These are phyloP conservation scores for Oryzias woworae DNA, from an alignment of 2,113 vertebrate genomes.

Conservation along the genomic window DNA sequence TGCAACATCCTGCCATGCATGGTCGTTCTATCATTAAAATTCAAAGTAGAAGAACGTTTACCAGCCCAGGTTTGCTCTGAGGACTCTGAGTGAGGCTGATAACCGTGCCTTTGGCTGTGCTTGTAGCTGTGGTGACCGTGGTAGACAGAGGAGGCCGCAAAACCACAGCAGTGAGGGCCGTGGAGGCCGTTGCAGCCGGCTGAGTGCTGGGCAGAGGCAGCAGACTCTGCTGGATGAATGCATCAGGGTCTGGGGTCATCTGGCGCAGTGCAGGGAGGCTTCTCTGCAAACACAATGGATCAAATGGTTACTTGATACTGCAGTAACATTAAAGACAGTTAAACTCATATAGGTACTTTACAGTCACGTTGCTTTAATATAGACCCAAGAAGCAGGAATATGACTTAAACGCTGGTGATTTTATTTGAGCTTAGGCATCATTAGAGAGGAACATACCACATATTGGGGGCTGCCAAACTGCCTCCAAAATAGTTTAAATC, in stretches of 20 bases:
- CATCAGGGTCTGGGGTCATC: constrained; percentile 89
- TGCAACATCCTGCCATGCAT: background rate
- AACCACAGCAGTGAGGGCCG: constrained; percentile 83
- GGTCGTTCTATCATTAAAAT: background rate
- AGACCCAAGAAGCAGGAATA: too few relatives aligned
- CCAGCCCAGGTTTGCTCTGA: constrained; percentile 84
- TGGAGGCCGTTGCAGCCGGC: constrained; percentile 68
- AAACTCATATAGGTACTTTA: too few relatives aligned
- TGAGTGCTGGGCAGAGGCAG: constrained; percentile 81
- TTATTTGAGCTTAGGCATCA: too few relatives aligned
- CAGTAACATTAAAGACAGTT: too few relatives aligned
- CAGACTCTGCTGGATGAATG: constrained; percentile 96
- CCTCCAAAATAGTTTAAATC: too few relatives aligned
- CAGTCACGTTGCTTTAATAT: too few relatives aligned
- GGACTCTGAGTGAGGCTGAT: constrained; percentile 87
- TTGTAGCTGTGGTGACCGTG: constrained; percentile 62
- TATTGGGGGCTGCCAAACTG: too few relatives aligned
- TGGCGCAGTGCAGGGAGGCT: constrained; percentile 94
- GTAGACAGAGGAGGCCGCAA: constrained; percentile 84
- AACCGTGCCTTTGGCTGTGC: constrained; percentile 75
- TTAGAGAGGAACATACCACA: too few relatives aligned
- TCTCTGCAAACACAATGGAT: constrained; percentile 75
- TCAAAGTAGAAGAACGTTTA: constrained; percentile 48
- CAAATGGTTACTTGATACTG: background rate
- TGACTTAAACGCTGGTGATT: too few relatives aligned